Conservation (phyloP, 2,113 vertebrate species). For the Castor canadensis region DNA sequence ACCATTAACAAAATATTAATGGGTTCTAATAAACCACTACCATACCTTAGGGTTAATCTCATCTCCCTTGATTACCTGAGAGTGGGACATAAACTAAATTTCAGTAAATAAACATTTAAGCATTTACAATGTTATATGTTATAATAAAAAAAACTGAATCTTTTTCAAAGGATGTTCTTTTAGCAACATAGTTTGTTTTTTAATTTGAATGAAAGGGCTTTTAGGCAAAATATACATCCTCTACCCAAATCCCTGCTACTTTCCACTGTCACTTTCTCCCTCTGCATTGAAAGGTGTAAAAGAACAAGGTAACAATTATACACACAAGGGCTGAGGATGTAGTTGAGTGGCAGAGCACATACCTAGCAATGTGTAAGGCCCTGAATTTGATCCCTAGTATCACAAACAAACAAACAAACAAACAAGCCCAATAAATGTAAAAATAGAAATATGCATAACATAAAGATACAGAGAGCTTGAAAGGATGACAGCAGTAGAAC, state of each 20-base stretch:
- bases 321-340: no score
- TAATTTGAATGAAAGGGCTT: conserved; percentile 15
- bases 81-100: conserved; percentile 20
- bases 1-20: conserved; percentile 28
- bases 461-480: background rate
- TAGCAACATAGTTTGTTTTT: background rate
- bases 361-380: no score
- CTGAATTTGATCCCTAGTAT: background rate
- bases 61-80: background rate
- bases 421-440: background rate
- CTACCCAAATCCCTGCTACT: background rate
- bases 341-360: no score
- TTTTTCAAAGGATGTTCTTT: background rate
- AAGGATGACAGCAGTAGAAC: background rate
- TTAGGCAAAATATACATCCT: background rate
- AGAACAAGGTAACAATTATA: background rate
- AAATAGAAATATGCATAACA: background rate
- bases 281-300: background rate
- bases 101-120: background rate
- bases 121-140: background rate
- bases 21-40: background rate
- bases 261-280: background rate
- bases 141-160: conserved; percentile 23
- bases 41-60: background rate
- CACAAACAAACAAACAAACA: background rate